These are phyloP conservation scores for Parotocinclus haroldoi DNA, from an alignment of 2,797 vertebrate genomes.

Conservation along the genomic window DNA sequence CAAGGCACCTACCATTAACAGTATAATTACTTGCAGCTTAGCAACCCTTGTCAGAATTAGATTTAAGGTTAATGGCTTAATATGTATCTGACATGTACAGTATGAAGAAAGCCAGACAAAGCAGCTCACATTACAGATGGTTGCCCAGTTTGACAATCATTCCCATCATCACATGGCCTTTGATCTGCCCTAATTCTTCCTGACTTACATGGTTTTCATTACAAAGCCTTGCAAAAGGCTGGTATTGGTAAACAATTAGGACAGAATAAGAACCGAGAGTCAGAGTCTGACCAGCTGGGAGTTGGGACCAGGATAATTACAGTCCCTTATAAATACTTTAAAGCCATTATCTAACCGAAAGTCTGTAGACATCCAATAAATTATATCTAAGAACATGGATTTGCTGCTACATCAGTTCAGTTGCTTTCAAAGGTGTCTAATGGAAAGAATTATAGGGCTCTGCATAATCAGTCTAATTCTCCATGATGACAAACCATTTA, in stretches of 20 bases:
- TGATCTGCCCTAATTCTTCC: constrained; percentile 73
- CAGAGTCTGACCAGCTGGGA: constrained; percentile 65
- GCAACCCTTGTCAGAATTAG: constrained; percentile 67
- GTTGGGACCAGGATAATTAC: constrained; percentile 52
- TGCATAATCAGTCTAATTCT: too few relatives aligned
- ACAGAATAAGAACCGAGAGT: constrained; percentile 55
- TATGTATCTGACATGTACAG: constrained; percentile 79
- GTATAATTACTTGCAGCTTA: constrained; percentile 79
- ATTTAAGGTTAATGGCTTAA: constrained; percentile 74
- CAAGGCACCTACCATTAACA: constrained; percentile 79
- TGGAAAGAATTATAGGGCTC: too few relatives aligned
- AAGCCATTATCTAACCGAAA: too few relatives aligned
- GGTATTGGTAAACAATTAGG: constrained; percentile 61
- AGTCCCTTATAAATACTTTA: constrained; percentile 37
- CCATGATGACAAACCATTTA: too few relatives aligned
- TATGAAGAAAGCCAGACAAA: constrained; percentile 67
- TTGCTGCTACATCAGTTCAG: too few relatives aligned
- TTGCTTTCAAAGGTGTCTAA: too few relatives aligned
- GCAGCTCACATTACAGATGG: constrained; percentile 77
- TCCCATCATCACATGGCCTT: constrained; percentile 77
- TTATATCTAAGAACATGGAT: too few relatives aligned
- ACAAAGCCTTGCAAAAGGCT: constrained; percentile 58
- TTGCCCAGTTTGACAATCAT: constrained; percentile 75
- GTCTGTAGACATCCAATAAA: too few relatives aligned
- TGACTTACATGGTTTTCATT: constrained; percentile 82